A percentile compares a stretch with the other conserved stretches of the same genome.
Conservation (phyloP, 2,888 invertebrate genomes). For the Epinotia brunnichana region DNA sequence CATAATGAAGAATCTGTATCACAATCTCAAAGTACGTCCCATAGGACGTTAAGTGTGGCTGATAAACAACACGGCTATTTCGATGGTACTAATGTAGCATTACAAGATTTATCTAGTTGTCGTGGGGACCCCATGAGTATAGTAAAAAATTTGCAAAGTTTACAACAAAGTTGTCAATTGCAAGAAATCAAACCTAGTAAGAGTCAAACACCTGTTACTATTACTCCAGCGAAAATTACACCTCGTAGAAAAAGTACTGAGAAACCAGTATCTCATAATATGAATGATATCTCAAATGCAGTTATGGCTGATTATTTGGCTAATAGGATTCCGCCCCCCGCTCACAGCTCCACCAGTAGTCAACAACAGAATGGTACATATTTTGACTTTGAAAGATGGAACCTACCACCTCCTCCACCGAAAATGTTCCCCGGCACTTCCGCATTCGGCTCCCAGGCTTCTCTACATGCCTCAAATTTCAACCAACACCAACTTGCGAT, state of each 20-base stretch:
- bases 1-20: slow-evolving; percentile 74
- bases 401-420: slow-evolving; percentile 86
- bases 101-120: slow-evolving; percentile 89
- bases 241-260: slow-evolving; percentile 86
- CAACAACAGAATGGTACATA: slow-evolving; percentile 87
- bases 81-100: slow-evolving; percentile 84
- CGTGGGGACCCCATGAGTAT: slow-evolving; percentile 90
- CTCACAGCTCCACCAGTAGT: slow-evolving; percentile 85
- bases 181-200: slow-evolving; percentile 82
- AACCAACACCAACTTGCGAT: slow-evolving; percentile 88
- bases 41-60: slow-evolving; percentile 74
- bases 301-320: slow-evolving; percentile 83
- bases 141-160: slow-evolving; percentile 87
- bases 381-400: slow-evolving; percentile 93
- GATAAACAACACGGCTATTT: slow-evolving; percentile 86
- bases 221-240: slow-evolving; percentile 60
- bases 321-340: slow-evolving; percentile 88
- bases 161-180: slow-evolving; percentile 85
- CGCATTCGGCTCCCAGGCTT: slow-evolving; percentile 84
- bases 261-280: slow-evolving; percentile 71
- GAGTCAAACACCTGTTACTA: slow-evolving; percentile 66
- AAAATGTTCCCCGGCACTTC: slow-evolving; percentile 87
- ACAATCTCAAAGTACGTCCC: slow-evolving; percentile 74
- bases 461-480: slow-evolving; percentile 82
- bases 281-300: slow-evolving; percentile 82